A percentile compares a stretch with the other conserved stretches of the same genome.
phyloP scores from a whole-genome alignment of 2,797 vertebrate species.

The Thripadectes ignobilis region DNA sequence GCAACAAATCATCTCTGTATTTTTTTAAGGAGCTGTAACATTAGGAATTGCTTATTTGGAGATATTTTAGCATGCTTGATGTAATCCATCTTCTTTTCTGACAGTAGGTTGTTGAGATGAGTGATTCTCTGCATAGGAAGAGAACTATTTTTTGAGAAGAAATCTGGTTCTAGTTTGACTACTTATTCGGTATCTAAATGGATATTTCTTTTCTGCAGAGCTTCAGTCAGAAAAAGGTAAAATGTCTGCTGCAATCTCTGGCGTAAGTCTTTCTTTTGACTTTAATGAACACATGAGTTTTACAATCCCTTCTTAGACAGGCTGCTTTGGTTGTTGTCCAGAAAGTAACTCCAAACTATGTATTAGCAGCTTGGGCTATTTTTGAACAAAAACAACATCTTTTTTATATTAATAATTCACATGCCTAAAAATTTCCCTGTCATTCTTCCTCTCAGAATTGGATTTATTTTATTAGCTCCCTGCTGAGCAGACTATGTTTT shows the following conservation, averaged over 20 bases:
- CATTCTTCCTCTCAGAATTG: neutral
- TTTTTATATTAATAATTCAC: conserved; percentile 31
- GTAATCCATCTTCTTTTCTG: neutral
- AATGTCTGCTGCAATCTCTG: neutral
- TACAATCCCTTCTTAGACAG: conserved; percentile 13
- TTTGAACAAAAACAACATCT: neutral
- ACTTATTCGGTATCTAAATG: neutral
- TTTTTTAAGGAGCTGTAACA: neutral
- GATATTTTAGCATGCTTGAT: conserved; percentile 17
- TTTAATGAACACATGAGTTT: neutral
- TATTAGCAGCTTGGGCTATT: conserved; percentile 22
- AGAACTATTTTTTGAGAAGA: neutral
- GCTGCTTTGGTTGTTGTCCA: conserved; percentile 22
- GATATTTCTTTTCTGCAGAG: neutral
- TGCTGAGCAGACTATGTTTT: conserved; percentile 51
- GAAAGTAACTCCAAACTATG: conserved; percentile 8
- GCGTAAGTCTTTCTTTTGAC: neutral
- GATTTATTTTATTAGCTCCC: conserved; percentile 38
- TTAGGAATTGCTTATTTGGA: neutral
- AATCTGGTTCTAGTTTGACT: neutral
- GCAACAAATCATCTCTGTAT: neutral
- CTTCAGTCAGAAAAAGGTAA: neutral
- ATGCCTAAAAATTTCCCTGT: conserved; percentile 28
- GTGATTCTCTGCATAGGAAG: neutral
- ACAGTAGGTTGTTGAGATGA: neutral